Evolutionary conservation across 2,888 invertebrate genomes (phyloP).

Genomic region (Cactoblastis cactorum): DNA sequence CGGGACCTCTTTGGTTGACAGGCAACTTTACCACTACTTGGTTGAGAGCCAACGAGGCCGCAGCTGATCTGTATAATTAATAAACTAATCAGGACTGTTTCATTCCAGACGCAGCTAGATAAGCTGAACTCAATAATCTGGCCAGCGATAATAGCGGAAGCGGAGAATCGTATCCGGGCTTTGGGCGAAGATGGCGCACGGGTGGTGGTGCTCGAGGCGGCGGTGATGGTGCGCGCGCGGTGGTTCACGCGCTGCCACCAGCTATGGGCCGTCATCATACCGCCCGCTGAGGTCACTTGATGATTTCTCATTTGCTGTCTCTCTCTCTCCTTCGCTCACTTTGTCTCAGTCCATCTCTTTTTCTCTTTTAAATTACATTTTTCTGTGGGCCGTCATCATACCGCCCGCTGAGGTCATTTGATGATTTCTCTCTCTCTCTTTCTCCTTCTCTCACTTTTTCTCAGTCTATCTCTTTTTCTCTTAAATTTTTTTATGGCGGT

Average conservation of each 20-base stretch:
- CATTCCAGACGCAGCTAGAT: conserved; percentile 74
- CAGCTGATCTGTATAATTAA: no score
- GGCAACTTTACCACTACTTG: no score
- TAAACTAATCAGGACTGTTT: no score
- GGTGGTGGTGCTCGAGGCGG: conserved; percentile 94
- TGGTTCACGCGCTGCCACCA: conserved; percentile 94
- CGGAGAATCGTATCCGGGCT: conserved; percentile 80
- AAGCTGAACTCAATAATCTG: conserved; percentile 91
- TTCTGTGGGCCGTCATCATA: conserved; percentile 95
- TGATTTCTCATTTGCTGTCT: neutral
- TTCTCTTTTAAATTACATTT: no score
- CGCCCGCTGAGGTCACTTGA: conserved; percentile 84
- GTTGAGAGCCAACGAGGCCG: no score
- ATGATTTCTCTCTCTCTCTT: no score
- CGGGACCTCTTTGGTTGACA: no score
- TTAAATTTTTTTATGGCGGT: no score
- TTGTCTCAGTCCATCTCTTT: no score
- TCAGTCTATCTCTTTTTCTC: no score
- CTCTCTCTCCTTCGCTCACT: no score
- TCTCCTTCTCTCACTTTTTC: no score
- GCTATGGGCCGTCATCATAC: conserved; percentile 95
- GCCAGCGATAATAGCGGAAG: conserved; percentile 91
- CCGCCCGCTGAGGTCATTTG: conserved; percentile 88
- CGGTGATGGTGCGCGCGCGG: conserved; percentile 92
- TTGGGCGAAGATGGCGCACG: conserved; percentile 72